Base-by-base conservation (phyloP, 2,113 vertebrate genomes). In the Polypterus bichir region DNA sequence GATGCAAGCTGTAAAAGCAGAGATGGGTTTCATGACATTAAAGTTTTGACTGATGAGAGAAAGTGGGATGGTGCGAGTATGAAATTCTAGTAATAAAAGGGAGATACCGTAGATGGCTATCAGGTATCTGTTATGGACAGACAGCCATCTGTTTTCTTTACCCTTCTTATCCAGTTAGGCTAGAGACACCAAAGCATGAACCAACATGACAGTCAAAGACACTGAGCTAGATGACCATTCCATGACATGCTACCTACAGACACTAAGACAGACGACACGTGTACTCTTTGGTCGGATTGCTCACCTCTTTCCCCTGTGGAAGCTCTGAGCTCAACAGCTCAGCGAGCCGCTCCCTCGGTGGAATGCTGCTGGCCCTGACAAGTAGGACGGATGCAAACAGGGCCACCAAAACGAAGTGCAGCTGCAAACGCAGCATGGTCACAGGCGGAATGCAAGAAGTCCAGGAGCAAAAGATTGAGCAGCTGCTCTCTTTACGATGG, bases 371-470 rank as follows among this genome's bases (percentile, higher is more conserved):
- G 66, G 76, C 76, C 58, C 51, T 61, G 59, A 69, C 57, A 68
- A 77, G 68, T 64, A 83, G 65, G 57, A 65, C 59, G 1, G 69
- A 73, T 8, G 70, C 70, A 6, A 71, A 66, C 46, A 81, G 47
- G 64, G 65, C 67, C 69, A 69, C 57, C 3, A 82, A 63, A 4
- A 84, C 57, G 1, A 78, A 49, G 66, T 71, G 74, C 59, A 77
- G 59, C 70, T 65, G 78, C 62, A 68, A 72, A 49, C 52, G 46
- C 68, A 78, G 67, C 80, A 81, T 84, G 67, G 71, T 69, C 69
- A 27, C 27, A 27, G 27, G 27, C 27, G 27, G 27, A 27, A 27
- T 27, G 27, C 27, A 27, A 27, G 27, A 27, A 27, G 27, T 27
- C 27, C 27, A 27, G 27, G 27, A 27, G 27, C 27, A 27, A 27